These are phyloP conservation scores for Pyrrhia umbra DNA, from an alignment of 2,888 invertebrate species.

Conservation along the genomic window DNA sequence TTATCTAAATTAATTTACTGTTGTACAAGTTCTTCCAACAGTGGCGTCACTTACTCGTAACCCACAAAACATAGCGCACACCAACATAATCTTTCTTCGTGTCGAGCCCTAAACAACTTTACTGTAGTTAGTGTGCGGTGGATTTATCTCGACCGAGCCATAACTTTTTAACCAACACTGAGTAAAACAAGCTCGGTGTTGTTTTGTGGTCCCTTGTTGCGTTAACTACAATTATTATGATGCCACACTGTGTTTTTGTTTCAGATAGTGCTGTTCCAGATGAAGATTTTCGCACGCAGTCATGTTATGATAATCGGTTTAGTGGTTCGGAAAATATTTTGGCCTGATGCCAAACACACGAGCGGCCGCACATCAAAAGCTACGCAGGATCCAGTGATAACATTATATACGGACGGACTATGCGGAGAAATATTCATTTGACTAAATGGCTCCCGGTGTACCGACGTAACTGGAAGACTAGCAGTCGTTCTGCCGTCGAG, in stretches of 20 bases:
- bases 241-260: conserved; percentile 4
- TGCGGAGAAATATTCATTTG: conserved; percentile 56
- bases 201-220: conserved; percentile 16
- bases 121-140: conserved; percentile 38
- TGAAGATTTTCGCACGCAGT: conserved; percentile 25
- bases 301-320: conserved; percentile 39
- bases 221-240: conserved; percentile 16
- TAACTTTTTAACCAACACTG: conserved; percentile 47
- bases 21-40: conserved; percentile 14
- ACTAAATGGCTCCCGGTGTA: conserved; percentile 57
- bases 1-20: conserved; percentile 15
- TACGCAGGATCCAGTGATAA: conserved; percentile 20
- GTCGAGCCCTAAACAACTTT: conserved; percentile 40
- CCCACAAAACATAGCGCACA: conserved; percentile 27
- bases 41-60: conserved; percentile 29
- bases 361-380: conserved; percentile 18
- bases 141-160: conserved; percentile 39
- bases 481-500: conserved; percentile 60
- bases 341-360: conserved; percentile 37
- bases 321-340: conserved; percentile 54
- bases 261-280: conserved; percentile 10
- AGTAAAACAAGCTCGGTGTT: conserved; percentile 26
- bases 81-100: conserved; percentile 48
- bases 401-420: conserved; percentile 27
- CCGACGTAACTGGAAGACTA: conserved; percentile 56